Base-by-base conservation (phyloP, 2,888 invertebrate species). In the Sialis fuliginosa region DNA sequence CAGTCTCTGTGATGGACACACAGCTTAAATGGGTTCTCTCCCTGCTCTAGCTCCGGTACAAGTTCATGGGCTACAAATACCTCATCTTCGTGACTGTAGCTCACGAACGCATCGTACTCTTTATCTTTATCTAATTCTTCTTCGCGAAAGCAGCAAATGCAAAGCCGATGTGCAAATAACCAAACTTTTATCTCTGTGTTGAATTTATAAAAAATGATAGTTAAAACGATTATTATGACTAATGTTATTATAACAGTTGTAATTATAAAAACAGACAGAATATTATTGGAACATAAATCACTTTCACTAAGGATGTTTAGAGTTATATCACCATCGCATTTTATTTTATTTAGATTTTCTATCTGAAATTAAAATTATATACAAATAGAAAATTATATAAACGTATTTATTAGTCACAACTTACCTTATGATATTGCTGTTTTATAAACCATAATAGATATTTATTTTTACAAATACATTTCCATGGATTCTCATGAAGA, bases 31-130 rank as follows among this genome's bases (percentile, higher is more conserved):
- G 74, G 73, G 34, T 68, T 66, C 1, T 73, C 69, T 3, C 75
- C 77, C 48, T 62, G 65, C 61, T 85, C 85, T 48, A 88, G 64
- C 43, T 72, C 72, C 1, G 79, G 72, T 41, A 81, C 69, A 50
- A 88, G 60, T 52, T 75, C 67, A 22, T 77, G 71, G 1, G 74
- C 66, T 8, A 85, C 76, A 56, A 81, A 81, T 3, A 73, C 73
- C 56, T 80, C 79, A 60, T 89, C 88, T 58, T 75, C 73, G 59
- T 84, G 80, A 4, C 86, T 80, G 60, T 79, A 88, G 54, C 86
- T 85, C 52, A 89, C 70, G 61, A 89, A 89, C 1, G 82, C 87
- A 61, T 89, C 85, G 61, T 77, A 86, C 35, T 63, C 58, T 56
- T 72, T 73, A 55, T 78, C 73, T 52, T 74, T 74, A 60, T 84